phyloP scores from a whole-genome alignment of 2,888 invertebrate species.

The Pandemis corylana region DNA sequence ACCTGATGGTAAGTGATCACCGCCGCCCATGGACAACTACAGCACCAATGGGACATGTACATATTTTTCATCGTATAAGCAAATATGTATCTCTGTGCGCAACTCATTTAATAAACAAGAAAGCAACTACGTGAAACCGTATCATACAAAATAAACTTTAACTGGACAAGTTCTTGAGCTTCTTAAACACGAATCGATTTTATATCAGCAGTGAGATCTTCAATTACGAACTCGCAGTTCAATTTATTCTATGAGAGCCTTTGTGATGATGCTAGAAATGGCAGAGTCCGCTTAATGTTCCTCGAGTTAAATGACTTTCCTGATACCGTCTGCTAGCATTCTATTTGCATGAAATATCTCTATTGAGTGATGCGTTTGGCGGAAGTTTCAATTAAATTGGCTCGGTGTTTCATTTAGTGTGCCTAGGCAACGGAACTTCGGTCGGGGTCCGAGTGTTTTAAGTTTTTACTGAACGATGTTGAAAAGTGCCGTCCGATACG shows the following conservation, averaged over 20 bases:
- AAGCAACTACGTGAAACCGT: no score
- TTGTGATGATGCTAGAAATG: constrained; percentile 9
- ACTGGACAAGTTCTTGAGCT: constrained; percentile 8
- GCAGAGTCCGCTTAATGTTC: constrained; percentile 13
- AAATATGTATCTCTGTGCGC: no score
- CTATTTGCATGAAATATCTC: constrained; percentile 21
- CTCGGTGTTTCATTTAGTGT: background rate
- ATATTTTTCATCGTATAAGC: no score
- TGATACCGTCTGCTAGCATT: constrained; percentile 21
- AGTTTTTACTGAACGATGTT: no score
- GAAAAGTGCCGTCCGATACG: no score
- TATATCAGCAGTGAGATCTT: constrained; percentile 14
- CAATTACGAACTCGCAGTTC: constrained; percentile 17
- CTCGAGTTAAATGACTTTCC: constrained; percentile 31
- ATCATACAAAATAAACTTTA: background rate
- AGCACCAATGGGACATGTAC: no score
- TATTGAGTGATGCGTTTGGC: constrained; percentile 8
- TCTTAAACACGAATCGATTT: constrained; percentile 14
- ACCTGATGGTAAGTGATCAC: no score
- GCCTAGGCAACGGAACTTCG: no score
- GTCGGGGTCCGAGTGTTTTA: no score
- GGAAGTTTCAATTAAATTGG: constrained; percentile 2
- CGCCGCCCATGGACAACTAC: no score
- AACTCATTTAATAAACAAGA: no score
- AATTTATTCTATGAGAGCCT: constrained; percentile 21